phyloP scores from a whole-genome alignment of 2,113 vertebrate species.

The Eolophus roseicapilla region DNA sequence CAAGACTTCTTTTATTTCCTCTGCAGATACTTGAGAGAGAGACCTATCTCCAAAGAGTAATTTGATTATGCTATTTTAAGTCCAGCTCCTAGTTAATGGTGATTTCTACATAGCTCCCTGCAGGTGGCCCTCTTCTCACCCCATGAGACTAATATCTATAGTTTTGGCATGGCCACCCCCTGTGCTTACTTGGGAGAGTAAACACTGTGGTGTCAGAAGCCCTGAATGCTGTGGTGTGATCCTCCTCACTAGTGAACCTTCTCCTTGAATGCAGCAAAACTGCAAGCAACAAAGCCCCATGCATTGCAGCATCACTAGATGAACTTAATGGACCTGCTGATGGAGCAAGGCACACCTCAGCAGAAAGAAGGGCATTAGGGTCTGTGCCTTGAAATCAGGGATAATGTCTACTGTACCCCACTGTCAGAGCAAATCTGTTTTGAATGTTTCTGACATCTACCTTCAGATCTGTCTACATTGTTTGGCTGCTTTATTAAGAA shows the following conservation, averaged over 20 bases:
- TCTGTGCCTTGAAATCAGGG: neutral
- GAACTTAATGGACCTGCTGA: neutral
- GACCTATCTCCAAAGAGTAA: neutral
- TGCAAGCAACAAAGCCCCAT: neutral
- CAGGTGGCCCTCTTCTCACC: neutral
- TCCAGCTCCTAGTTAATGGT: neutral
- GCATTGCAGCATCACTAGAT: neutral
- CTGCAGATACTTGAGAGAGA: neutral
- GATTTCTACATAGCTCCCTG: neutral
- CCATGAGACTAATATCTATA: neutral
- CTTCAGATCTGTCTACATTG: neutral
- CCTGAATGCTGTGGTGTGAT: neutral
- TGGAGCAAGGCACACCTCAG: neutral
- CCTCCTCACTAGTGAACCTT: neutral
- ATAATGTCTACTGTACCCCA: neutral
- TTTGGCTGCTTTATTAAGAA: neutral
- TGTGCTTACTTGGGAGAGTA: neutral
- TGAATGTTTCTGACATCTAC: constrained; percentile 29
- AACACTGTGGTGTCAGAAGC: neutral
- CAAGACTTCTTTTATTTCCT: neutral
- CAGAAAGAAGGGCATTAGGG: neutral
- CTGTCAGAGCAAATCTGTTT: constrained; percentile 4
- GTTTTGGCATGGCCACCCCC: accelerated
- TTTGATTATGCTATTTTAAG: accelerated
- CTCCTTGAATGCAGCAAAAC: neutral